Evolutionary conservation across 2,113 vertebrate species (phyloP).

Genomic region (Calypte anna): DNA sequence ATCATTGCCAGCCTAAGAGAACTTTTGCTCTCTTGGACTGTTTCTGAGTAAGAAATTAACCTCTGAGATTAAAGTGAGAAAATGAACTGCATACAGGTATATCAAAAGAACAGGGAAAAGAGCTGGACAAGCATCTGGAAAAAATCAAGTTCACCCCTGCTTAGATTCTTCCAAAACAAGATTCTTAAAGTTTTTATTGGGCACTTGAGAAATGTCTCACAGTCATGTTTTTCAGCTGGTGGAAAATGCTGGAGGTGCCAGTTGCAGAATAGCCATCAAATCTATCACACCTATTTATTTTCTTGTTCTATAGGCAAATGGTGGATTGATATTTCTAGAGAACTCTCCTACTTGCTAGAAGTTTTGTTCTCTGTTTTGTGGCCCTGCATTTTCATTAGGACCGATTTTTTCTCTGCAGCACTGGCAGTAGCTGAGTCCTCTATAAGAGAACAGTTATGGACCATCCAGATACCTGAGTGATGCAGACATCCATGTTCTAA

Average conservation of each 20-base stretch:
- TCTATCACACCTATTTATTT: conserved; percentile 58
- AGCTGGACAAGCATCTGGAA: conserved; percentile 53
- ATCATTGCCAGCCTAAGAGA: not conserved
- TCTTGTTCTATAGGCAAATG: conserved; percentile 4
- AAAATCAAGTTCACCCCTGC: conserved; percentile 53
- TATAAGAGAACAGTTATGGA: not conserved
- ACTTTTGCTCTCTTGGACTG: not conserved
- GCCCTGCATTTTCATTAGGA: not conserved
- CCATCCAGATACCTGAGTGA: not conserved
- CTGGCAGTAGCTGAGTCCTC: not conserved
- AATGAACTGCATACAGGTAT: not conserved
- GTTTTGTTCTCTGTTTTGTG: not conserved
- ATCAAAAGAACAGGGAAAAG: conserved; percentile 35
- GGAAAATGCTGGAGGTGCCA: conserved; percentile 57
- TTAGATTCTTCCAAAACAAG: conserved; percentile 56
- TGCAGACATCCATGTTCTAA: rapidly evolving
- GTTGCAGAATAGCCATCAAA: conserved; percentile 36
- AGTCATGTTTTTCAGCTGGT: conserved; percentile 61
- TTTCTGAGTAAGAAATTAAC: conserved; percentile 16
- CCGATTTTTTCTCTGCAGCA: not conserved
- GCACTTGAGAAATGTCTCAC: conserved; percentile 54
- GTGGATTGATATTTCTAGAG: not conserved
- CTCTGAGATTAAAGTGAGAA: conserved; percentile 41
- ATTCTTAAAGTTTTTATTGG: conserved; percentile 55
- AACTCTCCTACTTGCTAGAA: not conserved